Evolutionary conservation across 2,888 invertebrate genomes (phyloP).

Genomic region (Caenorhabditis sp.): DNA sequence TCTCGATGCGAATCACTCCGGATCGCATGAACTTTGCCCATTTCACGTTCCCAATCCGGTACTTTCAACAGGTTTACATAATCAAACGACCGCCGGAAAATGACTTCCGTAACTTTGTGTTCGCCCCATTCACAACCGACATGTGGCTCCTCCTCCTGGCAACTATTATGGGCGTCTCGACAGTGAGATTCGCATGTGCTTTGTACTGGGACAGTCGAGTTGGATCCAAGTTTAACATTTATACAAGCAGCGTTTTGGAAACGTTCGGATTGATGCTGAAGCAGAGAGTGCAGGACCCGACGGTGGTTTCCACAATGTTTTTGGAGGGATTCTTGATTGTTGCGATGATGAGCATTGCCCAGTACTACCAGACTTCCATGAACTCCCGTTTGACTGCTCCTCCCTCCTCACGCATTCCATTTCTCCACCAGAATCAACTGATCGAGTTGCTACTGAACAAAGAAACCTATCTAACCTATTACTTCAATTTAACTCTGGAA

Average conservation of each 20-base stretch:
- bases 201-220: slow-evolving; percentile 56
- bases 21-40: slow-evolving; percentile 64
- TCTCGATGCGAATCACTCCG: slow-evolving; percentile 67
- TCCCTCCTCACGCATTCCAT: slow-evolving; percentile 59
- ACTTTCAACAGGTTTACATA: slow-evolving; percentile 69
- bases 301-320: slow-evolving; percentile 55
- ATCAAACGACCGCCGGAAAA: slow-evolving; percentile 59
- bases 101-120: slow-evolving; percentile 68
- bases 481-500: slow-evolving; percentile 58
- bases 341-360: slow-evolving; percentile 59
- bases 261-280: slow-evolving; percentile 65
- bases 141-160: slow-evolving; percentile 62
- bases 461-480: slow-evolving; percentile 63
- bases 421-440: slow-evolving; percentile 62
- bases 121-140: slow-evolving; percentile 59
- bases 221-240: slow-evolving; percentile 57
- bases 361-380: slow-evolving; percentile 68
- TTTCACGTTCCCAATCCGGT: slow-evolving; percentile 68
- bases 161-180: slow-evolving; percentile 56
- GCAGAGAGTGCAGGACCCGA: slow-evolving; percentile 61
- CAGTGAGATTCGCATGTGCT: slow-evolving; percentile 59
- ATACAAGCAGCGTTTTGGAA: slow-evolving; percentile 60
- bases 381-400: slow-evolving; percentile 69
- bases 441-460: slow-evolving; percentile 58
- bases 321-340: slow-evolving; percentile 60